Evolutionary conservation across 2,888 invertebrate genomes (phyloP), one percentile per base, ranked within the genome.

Genomic region (Callimorpha dominula): DNA sequence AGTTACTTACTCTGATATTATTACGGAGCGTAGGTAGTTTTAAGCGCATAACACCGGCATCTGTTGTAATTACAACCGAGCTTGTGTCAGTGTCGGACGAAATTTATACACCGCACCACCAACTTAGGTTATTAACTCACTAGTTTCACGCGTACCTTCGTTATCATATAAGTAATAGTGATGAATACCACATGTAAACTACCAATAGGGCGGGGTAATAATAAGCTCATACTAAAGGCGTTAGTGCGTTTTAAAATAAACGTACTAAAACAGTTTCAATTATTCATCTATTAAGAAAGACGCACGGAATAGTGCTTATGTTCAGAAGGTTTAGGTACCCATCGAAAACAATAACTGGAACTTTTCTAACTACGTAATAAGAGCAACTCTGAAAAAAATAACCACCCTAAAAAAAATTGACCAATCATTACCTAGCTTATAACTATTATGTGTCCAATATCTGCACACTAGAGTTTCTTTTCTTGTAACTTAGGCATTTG

Each of bases 71-170:
- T 93, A 94, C 89, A 88, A 84, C 86, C 85, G 85, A 77, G 83
- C 75, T 84, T 78, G 85, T 81, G 78, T 78, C 77, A 76, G 76
- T 79, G 87, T 88, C 85, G 85, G 85, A 78, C 77, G 90, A 89
- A 91, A 93, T 93, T 92, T 91, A 89, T 91, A 90, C 89, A 88
- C 85, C 86, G 81, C 85, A 83, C 86, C 87, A 88, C 87, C 87
- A 93, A 93, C 92, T 93, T 93, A 86, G 85, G 91, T 92, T 93
- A 93, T 93, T 93, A 93, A 93, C 90, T 89, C 87, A 87, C 90
- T 88, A 88, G 88, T 88, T 85, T 85, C 77, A 81, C 86, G 88
- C 86, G 91, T 90, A 89, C 89, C 89, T 89, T 88, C 87, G 83
- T 86, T 87, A 74, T 69, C 68, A 76, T 57, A 43, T 11, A 40